Conservation (phyloP, 2,113 vertebrate genomes). For the Peromyscus maniculatus region DNA sequence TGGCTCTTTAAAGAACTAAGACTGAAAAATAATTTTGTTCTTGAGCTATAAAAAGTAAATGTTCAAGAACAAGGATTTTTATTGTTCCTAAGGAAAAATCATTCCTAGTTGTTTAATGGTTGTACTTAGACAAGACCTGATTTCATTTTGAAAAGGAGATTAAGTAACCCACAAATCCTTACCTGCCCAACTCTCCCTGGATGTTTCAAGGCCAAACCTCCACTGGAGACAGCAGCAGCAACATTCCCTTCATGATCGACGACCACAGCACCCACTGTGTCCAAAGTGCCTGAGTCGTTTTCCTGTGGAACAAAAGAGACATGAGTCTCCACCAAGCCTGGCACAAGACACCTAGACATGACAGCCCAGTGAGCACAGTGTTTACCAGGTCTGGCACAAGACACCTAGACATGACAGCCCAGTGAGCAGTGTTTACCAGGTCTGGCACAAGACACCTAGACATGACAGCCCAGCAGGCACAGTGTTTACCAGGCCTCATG, state of each 20-base stretch:
- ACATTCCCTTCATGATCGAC: conserved; percentile 98
- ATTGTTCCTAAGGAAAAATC: conserved; percentile 34
- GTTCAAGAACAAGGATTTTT: conserved; percentile 23
- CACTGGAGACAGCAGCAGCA: conserved; percentile 98
- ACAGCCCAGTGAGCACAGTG: not conserved
- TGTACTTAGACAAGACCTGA: not conserved
- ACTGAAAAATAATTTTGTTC: not conserved
- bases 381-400: not conserved
- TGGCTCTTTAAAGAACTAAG: not conserved
- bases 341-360: too few relatives aligned
- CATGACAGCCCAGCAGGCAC: not conserved
- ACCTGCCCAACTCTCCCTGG: conserved; percentile 99
- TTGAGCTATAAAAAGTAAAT: conserved; percentile 31
- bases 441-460: too few relatives aligned
- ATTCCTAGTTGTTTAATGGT: not conserved
- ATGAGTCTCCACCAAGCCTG: not conserved
- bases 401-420: not conserved
- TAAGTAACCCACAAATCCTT: conserved; percentile 47
- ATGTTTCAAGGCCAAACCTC: conserved; percentile 98
- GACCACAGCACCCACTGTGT: conserved; percentile 98
- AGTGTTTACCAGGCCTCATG: not conserved
- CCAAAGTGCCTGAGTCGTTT: conserved; percentile 94
- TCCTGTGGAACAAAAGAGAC: conserved; percentile 86
- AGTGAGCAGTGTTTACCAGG: too few relatives aligned
- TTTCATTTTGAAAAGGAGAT: conserved; percentile 22